Conservation (phyloP, 92 coral and sea anemone species). For the Porites evermanni region DNA sequence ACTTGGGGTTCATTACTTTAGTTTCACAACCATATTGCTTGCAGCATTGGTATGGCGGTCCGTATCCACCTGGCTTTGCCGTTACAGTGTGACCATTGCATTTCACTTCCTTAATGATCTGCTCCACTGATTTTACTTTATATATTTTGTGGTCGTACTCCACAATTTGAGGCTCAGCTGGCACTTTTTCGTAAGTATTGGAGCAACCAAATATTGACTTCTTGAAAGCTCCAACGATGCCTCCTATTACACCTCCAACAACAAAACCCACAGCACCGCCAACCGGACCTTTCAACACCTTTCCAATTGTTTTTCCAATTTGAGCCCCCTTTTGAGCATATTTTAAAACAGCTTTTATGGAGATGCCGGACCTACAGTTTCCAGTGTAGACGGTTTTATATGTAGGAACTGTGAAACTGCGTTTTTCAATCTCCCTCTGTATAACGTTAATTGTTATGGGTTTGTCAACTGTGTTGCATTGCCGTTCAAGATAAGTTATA, state of each 20-base stretch:
- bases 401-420: constrained; percentile 14
- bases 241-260: constrained; percentile 5
- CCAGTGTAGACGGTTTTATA: constrained; percentile 15
- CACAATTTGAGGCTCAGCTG: not conserved
- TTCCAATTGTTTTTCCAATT: not conserved
- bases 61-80: constrained; percentile 38
- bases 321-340: not conserved
- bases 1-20: constrained; percentile 36
- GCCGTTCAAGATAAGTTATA: constrained; percentile 25
- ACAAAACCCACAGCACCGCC: not conserved
- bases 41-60: constrained; percentile 47
- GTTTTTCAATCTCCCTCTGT: constrained; percentile 1
- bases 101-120: constrained; percentile 25
- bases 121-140: not conserved
- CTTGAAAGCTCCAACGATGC: not conserved
- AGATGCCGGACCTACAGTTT: not conserved
- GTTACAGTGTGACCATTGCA: constrained; percentile 23
- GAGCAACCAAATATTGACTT: constrained; percentile 22
- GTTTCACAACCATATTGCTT: constrained; percentile 26
- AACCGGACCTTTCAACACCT: not conserved
- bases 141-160: constrained; percentile 3
- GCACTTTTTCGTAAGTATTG: constrained; percentile 11
- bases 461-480: constrained; percentile 12
- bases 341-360: not conserved
- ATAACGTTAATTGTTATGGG: constrained; percentile 14